Evolutionary conservation across 2,888 invertebrate species (phyloP).

Genomic region (Pollenia amentaria): DNA sequence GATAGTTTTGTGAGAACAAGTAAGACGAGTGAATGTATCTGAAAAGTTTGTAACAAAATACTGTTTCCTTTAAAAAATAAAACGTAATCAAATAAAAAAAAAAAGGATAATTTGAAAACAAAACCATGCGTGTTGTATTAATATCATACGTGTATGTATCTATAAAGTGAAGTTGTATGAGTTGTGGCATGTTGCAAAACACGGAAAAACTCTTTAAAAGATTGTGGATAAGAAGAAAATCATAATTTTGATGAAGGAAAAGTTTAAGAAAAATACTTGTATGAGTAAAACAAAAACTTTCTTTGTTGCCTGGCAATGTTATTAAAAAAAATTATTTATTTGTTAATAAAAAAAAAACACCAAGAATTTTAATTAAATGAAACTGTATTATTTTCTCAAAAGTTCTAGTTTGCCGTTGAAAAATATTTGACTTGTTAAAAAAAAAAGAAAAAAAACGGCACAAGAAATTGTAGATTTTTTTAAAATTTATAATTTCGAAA

Average conservation of each 20-base stretch:
- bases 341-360: background rate
- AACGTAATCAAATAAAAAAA: background rate
- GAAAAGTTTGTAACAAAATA: background rate
- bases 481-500: no score
- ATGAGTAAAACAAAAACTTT: background rate
- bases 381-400: slow-evolving; percentile 10
- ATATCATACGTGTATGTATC: no score
- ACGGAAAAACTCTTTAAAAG: background rate
- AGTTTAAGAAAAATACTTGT: background rate
- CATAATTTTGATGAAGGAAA: background rate
- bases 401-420: background rate
- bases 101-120: slow-evolving; percentile 10
- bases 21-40: background rate
- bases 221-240: background rate
- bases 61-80: background rate
- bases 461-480: no score
- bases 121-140: background rate
- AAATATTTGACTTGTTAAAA: no score
- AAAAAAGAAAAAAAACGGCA: no score
- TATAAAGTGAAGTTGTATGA: no score
- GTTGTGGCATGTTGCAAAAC: background rate
- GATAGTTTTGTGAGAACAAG: slow-evolving; percentile 1
- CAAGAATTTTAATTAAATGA: slow-evolving; percentile 41
- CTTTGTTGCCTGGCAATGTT: slow-evolving; percentile 3
- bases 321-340: slow-evolving; percentile 10